phyloP scores from a whole-genome alignment of 2,113 vertebrate genomes.

The Oncorhynchus tshawytscha region DNA sequence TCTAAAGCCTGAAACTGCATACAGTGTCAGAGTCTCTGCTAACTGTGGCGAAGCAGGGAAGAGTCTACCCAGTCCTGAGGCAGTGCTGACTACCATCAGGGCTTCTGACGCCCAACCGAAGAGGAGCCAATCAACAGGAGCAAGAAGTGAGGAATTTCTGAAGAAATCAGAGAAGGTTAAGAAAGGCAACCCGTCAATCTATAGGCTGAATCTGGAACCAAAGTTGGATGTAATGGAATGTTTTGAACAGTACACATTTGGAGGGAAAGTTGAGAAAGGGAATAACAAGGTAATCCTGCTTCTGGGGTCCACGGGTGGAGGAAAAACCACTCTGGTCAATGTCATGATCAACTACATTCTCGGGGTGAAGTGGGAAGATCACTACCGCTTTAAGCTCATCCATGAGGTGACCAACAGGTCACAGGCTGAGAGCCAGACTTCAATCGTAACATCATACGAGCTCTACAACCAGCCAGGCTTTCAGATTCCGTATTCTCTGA shows the following conservation, averaged over 20 bases:
- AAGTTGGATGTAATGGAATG: background rate
- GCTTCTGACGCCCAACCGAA: background rate
- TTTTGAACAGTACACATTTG: conserved; percentile 29
- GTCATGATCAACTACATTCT: conserved; percentile 45
- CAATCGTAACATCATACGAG: conserved; percentile 39
- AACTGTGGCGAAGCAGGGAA: conserved; percentile 23
- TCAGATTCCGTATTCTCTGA: conserved; percentile 47
- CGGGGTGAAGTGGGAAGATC: conserved; percentile 36
- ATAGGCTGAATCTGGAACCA: conserved; percentile 1
- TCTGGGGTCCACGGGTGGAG: conserved; percentile 39
- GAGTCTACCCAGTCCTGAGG: conserved; percentile 31
- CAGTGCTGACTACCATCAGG: conserved; percentile 1
- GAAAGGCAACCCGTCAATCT: conserved; percentile 26
- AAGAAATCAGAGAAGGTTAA: conserved; percentile 13
- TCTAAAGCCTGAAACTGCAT: conserved; percentile 16
- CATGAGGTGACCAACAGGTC: conserved; percentile 27
- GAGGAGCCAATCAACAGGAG: background rate
- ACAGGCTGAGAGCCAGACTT: conserved; percentile 59
- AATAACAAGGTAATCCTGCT: conserved; percentile 41
- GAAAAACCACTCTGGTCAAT: conserved; percentile 48
- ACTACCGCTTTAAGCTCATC: conserved; percentile 40
- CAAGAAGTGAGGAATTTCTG: conserved; percentile 21
- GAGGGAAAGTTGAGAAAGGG: conserved; percentile 26
- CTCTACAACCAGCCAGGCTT: conserved; percentile 39
- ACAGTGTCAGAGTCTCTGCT: conserved; percentile 30